Base-by-base conservation (phyloP, 2,888 invertebrate species). In the Euzetes globulus region DNA sequence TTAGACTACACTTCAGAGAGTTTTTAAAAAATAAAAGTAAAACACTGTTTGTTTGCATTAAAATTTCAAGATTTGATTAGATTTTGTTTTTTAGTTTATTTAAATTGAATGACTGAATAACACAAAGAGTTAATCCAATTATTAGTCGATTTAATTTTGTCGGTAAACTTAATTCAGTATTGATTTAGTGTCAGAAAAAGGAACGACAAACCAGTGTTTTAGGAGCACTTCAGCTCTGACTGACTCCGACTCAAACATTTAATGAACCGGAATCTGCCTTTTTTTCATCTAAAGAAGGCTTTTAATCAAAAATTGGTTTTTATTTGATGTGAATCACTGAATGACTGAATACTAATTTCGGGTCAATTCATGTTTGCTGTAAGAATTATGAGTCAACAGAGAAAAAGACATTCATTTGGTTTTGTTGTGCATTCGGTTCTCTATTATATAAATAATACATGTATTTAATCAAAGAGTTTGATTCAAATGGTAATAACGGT, bases 331-430 rank as follows among this genome's bases (percentile, higher is more conserved):
- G 17, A 27, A 22, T 55, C 55, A 55, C 22, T 55, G 22, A 37
- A 65, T 65, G 37, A 65, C 6, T 65, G 37, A 65, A 65, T 65
- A n/a, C 63, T 65, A 65, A 65, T 65, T 65, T 65, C 7, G 19
- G 11, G n/a, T 65, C 63, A 65, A 65, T 65, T 65, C 63, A 27
- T 37, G 58, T 29, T 27, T 58, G 58, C 15, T 3, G 22, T 58
- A 58, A 58, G 27, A 29, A 15, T 55, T 55, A 25, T 58, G 27
- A 65, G 17, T 65, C 11, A 17, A 65, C 11, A 65, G 19, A 65
- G 19, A 37, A 37, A 6, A 65, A n/a, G 33, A 33, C 19, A 65
- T 33, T 33, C 33, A 33, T 17, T 65, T n/a, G 19, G 7, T 11
- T 65, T 17, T 37, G 19, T 29, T 4, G 3, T 37, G 19, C 17